Evolutionary conservation across 2,797 vertebrate genomes (phyloP).

Genomic region (Hirundo rustica): DNA sequence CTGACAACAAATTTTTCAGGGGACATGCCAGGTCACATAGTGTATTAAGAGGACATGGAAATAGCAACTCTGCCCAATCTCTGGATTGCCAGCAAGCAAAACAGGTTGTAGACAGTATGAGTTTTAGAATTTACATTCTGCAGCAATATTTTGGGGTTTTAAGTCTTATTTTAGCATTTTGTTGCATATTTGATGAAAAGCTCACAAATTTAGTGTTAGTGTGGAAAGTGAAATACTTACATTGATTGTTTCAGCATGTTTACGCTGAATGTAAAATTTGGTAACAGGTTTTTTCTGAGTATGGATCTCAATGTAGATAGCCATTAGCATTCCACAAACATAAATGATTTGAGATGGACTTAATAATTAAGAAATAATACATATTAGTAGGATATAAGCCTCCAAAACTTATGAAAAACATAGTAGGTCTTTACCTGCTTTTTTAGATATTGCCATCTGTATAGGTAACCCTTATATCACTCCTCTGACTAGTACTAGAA

Average conservation of each 20-base stretch:
- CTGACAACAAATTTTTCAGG: not conserved
- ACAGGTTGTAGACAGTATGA: rapidly evolving
- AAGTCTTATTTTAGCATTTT: not conserved
- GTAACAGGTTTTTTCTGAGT: not conserved
- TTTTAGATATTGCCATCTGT: not conserved
- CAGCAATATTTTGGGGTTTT: not conserved
- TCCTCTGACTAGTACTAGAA: not conserved
- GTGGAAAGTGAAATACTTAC: not conserved
- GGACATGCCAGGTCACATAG: not conserved
- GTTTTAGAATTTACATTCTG: not conserved
- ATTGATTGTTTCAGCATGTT: not conserved
- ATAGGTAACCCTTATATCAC: not conserved
- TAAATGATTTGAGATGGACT: not conserved
- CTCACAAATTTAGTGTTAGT: not conserved
- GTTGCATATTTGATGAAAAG: not conserved
- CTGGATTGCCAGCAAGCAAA: not conserved
- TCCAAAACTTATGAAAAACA: not conserved
- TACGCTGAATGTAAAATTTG: not conserved
- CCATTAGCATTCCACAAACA: not conserved
- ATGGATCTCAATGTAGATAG: not conserved
- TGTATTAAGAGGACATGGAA: not conserved
- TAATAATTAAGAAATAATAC: not conserved
- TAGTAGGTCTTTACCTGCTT: not conserved
- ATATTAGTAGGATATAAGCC: not conserved
- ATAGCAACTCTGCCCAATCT: not conserved